Conservation (phyloP, 2,797 vertebrate genomes). For the Diplodus puntazzo region DNA sequence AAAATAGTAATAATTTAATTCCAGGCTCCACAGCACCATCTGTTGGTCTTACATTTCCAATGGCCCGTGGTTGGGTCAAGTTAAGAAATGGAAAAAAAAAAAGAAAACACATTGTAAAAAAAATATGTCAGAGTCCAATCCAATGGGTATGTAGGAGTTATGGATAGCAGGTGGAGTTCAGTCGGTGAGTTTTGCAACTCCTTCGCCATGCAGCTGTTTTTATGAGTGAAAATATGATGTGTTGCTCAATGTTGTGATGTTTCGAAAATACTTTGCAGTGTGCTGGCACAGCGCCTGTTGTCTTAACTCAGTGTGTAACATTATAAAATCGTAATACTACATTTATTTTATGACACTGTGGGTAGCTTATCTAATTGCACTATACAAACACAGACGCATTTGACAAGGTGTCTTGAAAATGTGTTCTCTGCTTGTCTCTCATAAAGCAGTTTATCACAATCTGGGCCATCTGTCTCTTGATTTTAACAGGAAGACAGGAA, state of each 20-base stretch:
- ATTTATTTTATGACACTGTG: neutral
- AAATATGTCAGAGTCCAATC: conserved; percentile 12
- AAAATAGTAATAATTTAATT: conserved; percentile 23
- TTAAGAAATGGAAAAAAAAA: neutral
- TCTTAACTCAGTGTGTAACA: neutral
- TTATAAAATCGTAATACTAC: neutral
- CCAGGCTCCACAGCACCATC: conserved; percentile 66
- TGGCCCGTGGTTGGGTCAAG: neutral
- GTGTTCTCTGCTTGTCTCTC: neutral
- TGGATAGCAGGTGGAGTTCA: conserved; percentile 21
- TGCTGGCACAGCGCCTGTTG: neutral
- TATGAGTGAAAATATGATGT: conserved; percentile 12
- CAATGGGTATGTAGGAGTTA: conserved; percentile 24
- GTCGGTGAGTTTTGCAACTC: conserved; percentile 17
- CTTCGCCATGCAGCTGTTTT: neutral
- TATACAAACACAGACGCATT: neutral
- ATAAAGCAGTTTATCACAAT: conserved; percentile 9
- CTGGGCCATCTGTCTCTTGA: neutral
- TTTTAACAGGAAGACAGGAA: conserved; percentile 19
- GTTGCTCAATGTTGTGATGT: conserved; percentile 5
- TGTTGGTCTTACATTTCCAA: conserved; percentile 61
- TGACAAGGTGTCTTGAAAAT: neutral
- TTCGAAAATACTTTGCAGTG: neutral
- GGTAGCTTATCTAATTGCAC: neutral
- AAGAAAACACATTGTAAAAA: neutral